These are phyloP conservation scores for Arctia plantaginis DNA, from an alignment of 2,888 invertebrate genomes.

Conservation along the genomic window DNA sequence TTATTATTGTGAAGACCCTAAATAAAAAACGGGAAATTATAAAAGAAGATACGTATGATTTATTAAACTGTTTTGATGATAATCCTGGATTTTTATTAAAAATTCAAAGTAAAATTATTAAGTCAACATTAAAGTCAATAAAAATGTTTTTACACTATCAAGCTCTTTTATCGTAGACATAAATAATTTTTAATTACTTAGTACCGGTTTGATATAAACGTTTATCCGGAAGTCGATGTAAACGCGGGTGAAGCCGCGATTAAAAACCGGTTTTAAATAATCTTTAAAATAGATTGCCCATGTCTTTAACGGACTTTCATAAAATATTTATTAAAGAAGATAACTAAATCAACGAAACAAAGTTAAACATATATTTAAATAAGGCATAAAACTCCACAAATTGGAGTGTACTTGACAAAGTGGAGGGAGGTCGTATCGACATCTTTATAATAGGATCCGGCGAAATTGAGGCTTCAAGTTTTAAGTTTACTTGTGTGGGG, in stretches of 20 bases:
- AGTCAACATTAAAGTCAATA: not conserved
- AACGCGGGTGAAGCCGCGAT: not conserved
- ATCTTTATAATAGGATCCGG: slow-evolving; percentile 17
- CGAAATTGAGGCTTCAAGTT: slow-evolving; percentile 44
- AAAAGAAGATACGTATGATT: no score
- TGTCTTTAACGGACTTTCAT: not conserved
- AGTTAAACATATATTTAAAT: slow-evolving; percentile 6
- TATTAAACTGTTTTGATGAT: no score
- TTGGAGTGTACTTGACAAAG: slow-evolving; percentile 3
- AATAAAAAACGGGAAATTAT: no score
- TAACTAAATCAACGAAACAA: not conserved
- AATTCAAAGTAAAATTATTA: no score
- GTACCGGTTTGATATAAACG: not conserved
- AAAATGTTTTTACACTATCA: not conserved
- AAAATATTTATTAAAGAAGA: not conserved
- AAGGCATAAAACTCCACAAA: slow-evolving; percentile 5
- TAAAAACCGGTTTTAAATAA: not conserved
- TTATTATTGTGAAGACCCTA: no score
- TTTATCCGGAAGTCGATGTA: not conserved
- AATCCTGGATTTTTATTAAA: no score
- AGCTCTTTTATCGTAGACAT: not conserved
- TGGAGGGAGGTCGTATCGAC: slow-evolving; percentile 3
- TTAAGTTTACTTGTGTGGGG: slow-evolving; percentile 26
- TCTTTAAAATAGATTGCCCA: not conserved
- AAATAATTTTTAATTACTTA: not conserved